Evolutionary conservation across 2,888 invertebrate species (phyloP).

Genomic region (Drosophila picticornis): DNA sequence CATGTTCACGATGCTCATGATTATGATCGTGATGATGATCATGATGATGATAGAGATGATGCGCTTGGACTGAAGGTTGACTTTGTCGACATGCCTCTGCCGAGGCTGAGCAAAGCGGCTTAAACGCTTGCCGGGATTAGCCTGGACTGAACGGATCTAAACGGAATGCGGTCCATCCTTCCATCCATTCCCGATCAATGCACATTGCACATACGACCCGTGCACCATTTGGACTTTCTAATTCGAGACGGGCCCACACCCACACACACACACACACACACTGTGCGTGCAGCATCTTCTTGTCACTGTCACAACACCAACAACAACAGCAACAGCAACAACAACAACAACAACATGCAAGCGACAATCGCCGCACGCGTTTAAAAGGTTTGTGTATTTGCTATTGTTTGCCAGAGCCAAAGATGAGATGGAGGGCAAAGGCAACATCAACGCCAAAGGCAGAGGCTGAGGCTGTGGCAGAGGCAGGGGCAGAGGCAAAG

Average conservation of each 20-base stretch:
- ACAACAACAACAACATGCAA: conserved; percentile 19
- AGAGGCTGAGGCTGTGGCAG: conserved; percentile 17
- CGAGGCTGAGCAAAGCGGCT: conserved; percentile 46
- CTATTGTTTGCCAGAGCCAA: conserved; percentile 57
- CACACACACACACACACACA: conserved; percentile 10
- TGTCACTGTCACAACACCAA: conserved; percentile 59
- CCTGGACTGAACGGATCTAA: conserved; percentile 17
- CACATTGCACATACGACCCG: conserved; percentile 50
- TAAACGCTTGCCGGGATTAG: conserved; percentile 48
- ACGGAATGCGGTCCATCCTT: conserved; percentile 12
- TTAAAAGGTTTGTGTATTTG: conserved; percentile 71
- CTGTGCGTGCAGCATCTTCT: conserved; percentile 58
- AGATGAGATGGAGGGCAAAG: conserved; percentile 26
- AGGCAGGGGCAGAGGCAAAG: conserved; percentile 26
- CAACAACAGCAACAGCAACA: background rate
- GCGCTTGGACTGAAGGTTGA: conserved; percentile 21
- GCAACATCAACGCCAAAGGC: conserved; percentile 1
- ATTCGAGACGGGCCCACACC: conserved; percentile 20
- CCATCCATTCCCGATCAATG: background rate
- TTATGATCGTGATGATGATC: conserved; percentile 19
- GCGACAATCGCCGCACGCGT: conserved; percentile 71
- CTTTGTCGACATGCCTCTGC: conserved; percentile 4
- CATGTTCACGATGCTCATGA: conserved; percentile 32
- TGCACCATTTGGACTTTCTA: conserved; percentile 57
- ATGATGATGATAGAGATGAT: conserved; percentile 11